These are phyloP conservation scores for Cladopsammia gracilis DNA, from an alignment of 64 coral and sea anemone species.

Conservation along the genomic window DNA sequence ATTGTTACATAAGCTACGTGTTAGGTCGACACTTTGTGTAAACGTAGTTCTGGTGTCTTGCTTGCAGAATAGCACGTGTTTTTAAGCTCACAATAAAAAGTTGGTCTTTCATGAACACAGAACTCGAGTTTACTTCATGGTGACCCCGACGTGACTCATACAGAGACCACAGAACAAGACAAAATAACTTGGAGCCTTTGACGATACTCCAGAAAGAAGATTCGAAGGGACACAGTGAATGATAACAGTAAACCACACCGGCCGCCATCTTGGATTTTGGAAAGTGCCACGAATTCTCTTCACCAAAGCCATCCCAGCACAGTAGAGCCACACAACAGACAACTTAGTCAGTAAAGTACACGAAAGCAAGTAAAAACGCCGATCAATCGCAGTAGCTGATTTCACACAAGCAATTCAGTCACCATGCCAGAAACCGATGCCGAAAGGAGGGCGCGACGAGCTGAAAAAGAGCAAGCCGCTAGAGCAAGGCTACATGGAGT, in stretches of 20 bases:
- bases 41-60: background rate
- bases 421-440: constrained; percentile 74
- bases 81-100: background rate
- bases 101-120: background rate
- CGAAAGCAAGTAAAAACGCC: constrained; percentile 5
- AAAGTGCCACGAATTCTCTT: constrained; percentile 83
- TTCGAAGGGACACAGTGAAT: constrained; percentile 77
- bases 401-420: constrained; percentile 35
- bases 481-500: constrained; percentile 84
- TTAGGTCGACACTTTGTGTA: background rate
- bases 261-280: constrained; percentile 90
- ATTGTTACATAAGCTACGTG: background rate
- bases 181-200: constrained; percentile 78
- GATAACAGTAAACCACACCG: constrained; percentile 76
- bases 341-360: constrained; percentile 64
- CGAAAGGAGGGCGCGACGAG: constrained; percentile 77
- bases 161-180: constrained; percentile 72
- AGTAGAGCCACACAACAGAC: constrained; percentile 50
- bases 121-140: constrained; percentile 77
- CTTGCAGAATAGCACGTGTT: background rate
- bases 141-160: constrained; percentile 80
- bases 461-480: constrained; percentile 74
- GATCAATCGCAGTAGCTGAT: constrained; percentile 64
- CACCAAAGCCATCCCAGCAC: constrained; percentile 81
- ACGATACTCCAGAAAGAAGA: constrained; percentile 82